Evolutionary conservation across 2,797 vertebrate genomes (phyloP).

Genomic region (Crenuchus spilurus): DNA sequence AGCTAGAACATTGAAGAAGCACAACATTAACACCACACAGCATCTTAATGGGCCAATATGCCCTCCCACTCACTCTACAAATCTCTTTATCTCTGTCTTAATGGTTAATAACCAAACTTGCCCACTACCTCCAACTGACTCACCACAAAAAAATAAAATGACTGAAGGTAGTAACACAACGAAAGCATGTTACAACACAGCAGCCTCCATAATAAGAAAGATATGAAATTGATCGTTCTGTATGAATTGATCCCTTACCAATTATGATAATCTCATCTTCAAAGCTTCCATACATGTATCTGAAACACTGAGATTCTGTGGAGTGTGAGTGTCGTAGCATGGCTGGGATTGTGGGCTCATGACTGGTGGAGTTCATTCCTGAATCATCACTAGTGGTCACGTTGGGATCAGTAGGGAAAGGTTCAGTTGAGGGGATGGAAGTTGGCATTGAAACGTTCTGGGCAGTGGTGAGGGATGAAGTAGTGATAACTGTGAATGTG

Average conservation of each 20-base stretch:
- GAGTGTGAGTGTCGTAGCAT: constrained; percentile 49
- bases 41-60: too few relatives aligned
- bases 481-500: constrained; percentile 46
- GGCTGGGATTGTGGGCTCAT: constrained; percentile 22
- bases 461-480: constrained; percentile 33
- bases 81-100: too few relatives aligned
- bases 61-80: too few relatives aligned
- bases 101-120: too few relatives aligned
- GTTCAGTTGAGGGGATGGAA: constrained; percentile 60
- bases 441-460: constrained; percentile 42
- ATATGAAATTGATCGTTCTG: neutral
- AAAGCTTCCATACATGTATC: constrained; percentile 83
- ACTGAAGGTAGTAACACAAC: too few relatives aligned
- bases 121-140: too few relatives aligned
- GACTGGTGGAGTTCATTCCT: constrained; percentile 25
- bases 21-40: too few relatives aligned
- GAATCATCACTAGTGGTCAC: constrained; percentile 22
- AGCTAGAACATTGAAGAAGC: too few relatives aligned
- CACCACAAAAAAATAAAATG: too few relatives aligned
- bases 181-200: neutral
- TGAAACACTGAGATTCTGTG: constrained; percentile 72
- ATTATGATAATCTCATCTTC: constrained; percentile 76
- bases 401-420: constrained; percentile 52
- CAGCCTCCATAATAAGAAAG: neutral
- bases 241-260: constrained; percentile 71